phyloP scores from a whole-genome alignment of 2,113 vertebrate genomes.

The Syngnathus typhle region DNA sequence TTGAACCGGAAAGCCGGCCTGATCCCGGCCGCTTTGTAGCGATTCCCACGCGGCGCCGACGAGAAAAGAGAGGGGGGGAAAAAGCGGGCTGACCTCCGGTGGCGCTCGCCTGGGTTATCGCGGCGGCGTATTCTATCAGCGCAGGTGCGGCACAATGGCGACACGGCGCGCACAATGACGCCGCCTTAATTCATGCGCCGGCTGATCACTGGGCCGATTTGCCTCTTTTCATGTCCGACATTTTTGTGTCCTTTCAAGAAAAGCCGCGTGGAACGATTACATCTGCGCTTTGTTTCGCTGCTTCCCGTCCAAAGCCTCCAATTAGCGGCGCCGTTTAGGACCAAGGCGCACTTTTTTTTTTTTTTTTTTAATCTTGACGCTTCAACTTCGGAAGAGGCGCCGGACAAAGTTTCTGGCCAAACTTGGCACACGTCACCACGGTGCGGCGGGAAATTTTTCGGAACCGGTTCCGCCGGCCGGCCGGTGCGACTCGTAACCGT shows the following conservation, averaged over 20 bases:
- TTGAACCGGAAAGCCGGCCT: constrained; percentile 60
- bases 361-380: background rate
- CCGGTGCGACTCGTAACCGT: background rate
- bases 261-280: background rate
- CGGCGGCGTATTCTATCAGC: constrained; percentile 45
- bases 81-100: constrained; percentile 37
- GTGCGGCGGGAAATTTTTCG: no score
- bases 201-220: constrained; percentile 10
- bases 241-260: background rate
- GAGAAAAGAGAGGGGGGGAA: constrained; percentile 48
- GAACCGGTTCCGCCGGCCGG: no score
- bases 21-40: constrained; percentile 63
- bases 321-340: background rate
- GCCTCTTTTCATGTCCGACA: background rate
- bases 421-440: no score
- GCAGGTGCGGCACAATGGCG: constrained; percentile 26
- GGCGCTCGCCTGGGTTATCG: constrained; percentile 40
- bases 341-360: background rate
- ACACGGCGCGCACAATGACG: constrained; percentile 12
- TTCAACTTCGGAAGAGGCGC: background rate
- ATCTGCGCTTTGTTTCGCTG: background rate
- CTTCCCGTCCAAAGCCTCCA: background rate
- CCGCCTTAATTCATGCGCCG: constrained; percentile 8
- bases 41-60: constrained; percentile 55
- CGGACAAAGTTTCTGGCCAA: background rate